phyloP scores from a whole-genome alignment of 2,888 invertebrate species.

The Drosophila hamatofila region DNA sequence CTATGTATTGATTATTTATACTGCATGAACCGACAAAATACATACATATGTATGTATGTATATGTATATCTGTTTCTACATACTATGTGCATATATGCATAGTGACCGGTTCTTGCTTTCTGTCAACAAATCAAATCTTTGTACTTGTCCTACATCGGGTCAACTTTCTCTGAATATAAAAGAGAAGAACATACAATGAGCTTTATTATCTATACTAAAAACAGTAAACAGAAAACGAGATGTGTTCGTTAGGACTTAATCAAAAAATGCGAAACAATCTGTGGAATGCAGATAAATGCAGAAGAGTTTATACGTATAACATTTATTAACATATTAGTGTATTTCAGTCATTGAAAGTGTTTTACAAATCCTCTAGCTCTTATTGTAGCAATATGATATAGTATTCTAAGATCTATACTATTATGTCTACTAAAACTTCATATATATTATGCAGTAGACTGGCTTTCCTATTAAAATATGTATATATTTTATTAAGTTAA shows the following conservation, averaged over 20 bases:
- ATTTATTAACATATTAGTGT: neutral
- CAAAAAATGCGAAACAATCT: neutral
- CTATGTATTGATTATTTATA: constrained; percentile 2
- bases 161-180: constrained; percentile 38
- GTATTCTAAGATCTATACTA: neutral
- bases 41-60: no score
- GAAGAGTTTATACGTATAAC: neutral
- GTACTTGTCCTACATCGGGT: constrained; percentile 14
- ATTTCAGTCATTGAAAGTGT: neutral
- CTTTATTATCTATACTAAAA: constrained; percentile 10
- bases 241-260: neutral
- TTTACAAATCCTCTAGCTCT: neutral
- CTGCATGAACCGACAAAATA: neutral
- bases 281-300: neutral
- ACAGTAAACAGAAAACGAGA: neutral
- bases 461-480: neutral
- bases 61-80: no score
- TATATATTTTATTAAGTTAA: neutral
- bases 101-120: constrained; percentile 37
- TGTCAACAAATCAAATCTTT: constrained; percentile 31
- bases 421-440: no score
- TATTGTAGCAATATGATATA: neutral
- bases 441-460: no score
- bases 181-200: constrained; percentile 1
- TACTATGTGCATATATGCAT: no score